Percentiles rank a stretch among this genome's conserved stretches.
phyloP scores from a whole-genome alignment of 2,888 invertebrate genomes.

The Diplolepis rosae region DNA sequence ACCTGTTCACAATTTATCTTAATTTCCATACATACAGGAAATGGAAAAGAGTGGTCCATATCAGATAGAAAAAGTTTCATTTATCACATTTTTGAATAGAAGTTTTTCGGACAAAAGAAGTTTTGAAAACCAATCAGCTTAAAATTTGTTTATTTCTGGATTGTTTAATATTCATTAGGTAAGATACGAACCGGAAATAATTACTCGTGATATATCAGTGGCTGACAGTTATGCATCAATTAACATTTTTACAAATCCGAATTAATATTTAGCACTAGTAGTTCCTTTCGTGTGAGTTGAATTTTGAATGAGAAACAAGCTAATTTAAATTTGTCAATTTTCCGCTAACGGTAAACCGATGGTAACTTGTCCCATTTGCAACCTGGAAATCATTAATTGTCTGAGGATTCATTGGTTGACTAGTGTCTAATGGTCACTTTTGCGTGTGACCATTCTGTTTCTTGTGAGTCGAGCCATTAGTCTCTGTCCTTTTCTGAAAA shows the following conservation, averaged over 20 bases:
- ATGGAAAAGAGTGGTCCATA: no score
- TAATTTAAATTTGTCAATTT: slow-evolving; percentile 21
- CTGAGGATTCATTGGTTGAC: slow-evolving; percentile 10
- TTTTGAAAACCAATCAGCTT: no score
- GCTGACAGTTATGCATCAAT: no score
- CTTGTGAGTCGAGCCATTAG: slow-evolving; percentile 12
- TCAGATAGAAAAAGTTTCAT: no score
- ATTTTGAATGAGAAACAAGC: background rate
- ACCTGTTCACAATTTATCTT: background rate
- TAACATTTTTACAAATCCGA: slow-evolving; percentile 6
- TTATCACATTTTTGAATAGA: no score
- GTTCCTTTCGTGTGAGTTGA: no score
- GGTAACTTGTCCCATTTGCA: background rate
- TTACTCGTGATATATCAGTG: no score
- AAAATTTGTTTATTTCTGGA: no score
- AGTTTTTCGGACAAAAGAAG: no score
- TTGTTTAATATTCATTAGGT: no score
- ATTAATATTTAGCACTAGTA: no score
- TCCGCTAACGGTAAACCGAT: slow-evolving; percentile 14
- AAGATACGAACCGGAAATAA: no score
- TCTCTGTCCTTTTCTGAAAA: slow-evolving; percentile 19
- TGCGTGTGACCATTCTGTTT: slow-evolving; percentile 15
- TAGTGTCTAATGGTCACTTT: slow-evolving; percentile 11
- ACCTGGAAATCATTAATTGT: slow-evolving; percentile 14
- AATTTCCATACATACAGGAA: background rate